Evolutionary conservation across 2,113 vertebrate genomes (phyloP).

Genomic region (Seriola dumerili): DNA sequence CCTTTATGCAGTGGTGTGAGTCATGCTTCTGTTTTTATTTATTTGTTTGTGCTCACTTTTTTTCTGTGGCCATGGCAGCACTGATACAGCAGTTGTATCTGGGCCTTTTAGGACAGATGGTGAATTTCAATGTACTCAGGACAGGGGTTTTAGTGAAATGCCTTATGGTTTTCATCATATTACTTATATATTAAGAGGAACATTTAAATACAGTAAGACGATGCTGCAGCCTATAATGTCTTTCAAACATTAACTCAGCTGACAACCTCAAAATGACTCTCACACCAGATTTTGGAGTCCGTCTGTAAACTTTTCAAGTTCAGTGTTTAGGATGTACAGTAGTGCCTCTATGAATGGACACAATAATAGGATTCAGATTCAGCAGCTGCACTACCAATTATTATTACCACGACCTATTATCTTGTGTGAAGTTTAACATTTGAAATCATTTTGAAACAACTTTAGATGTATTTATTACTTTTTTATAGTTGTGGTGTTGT

Average conservation of each 20-base stretch:
- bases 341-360: background rate
- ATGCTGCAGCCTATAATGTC: too few species aligned
- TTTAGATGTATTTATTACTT: too few species aligned
- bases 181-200: too few species aligned
- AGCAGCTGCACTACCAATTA: background rate
- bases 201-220: too few species aligned
- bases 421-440: background rate
- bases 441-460: too few species aligned
- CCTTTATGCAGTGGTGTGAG: background rate
- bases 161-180: background rate
- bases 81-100: too few species aligned
- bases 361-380: background rate
- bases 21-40: background rate
- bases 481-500: too few species aligned
- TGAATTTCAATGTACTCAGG: background rate
- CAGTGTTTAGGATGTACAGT: background rate
- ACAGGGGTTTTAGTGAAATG: background rate
- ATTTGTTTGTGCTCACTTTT: background rate
- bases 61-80: background rate
- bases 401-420: background rate
- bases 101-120: background rate
- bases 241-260: too few species aligned
- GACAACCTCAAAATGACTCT: too few species aligned
- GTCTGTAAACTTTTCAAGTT: background rate
- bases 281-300: background rate